Evolutionary conservation across 2,888 invertebrate genomes (phyloP).

Genomic region (Rugalucina vietnamica): DNA sequence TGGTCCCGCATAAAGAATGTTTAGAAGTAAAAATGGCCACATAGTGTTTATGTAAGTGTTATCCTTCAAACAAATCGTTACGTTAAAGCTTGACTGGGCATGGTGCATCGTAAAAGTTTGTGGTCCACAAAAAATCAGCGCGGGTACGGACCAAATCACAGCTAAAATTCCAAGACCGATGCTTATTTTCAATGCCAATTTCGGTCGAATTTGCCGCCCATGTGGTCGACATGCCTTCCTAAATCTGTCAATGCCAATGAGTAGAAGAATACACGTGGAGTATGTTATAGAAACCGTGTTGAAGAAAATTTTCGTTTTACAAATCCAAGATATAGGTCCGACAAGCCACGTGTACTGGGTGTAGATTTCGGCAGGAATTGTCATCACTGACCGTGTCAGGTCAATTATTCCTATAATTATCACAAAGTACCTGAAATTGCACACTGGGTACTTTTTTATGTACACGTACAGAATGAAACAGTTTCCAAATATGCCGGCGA

Average conservation of each 20-base stretch:
- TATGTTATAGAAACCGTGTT: background rate
- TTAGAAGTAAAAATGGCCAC: background rate
- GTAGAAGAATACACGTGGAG: background rate
- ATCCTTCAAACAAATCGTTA: background rate
- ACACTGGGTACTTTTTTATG: background rate
- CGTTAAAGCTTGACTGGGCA: background rate
- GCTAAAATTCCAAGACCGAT: background rate
- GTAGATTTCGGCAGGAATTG: background rate
- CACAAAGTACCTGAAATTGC: slow-evolving; percentile 24
- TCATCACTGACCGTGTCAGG: background rate
- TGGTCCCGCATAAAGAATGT: background rate
- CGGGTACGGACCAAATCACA: background rate
- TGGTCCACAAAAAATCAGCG: background rate
- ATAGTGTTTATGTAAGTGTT: background rate
- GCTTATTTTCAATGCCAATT: background rate
- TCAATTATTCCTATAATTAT: background rate
- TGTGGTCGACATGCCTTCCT: background rate
- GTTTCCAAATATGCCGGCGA: background rate
- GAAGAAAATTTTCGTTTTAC: background rate
- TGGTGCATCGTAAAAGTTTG: background rate
- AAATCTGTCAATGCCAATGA: background rate
- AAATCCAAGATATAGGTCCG: background rate
- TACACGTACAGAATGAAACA: background rate
- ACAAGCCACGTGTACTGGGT: background rate
- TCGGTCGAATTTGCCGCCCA: background rate